A percentile compares a stretch with the other conserved stretches of the same genome.
phyloP scores from a whole-genome alignment of 2,113 vertebrate species.

The Patagioenas fasciata region DNA sequence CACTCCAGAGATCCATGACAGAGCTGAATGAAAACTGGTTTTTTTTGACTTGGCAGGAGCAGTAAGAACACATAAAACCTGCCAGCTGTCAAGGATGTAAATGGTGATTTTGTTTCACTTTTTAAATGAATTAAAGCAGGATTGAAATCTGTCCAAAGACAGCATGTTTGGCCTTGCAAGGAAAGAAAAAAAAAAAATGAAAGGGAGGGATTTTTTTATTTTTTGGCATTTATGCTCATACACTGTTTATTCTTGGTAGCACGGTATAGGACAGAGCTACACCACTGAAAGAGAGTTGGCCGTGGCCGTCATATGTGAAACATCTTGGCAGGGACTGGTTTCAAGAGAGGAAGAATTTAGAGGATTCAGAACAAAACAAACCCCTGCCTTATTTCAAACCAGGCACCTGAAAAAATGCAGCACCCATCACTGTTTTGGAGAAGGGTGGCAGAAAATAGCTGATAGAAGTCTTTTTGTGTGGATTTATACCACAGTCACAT shows the following conservation, averaged over 20 bases:
- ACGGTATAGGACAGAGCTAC: constrained; percentile 8
- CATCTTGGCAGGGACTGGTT: not conserved
- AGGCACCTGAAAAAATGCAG: not conserved
- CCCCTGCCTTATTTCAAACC: not conserved
- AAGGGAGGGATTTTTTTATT: constrained; percentile 76
- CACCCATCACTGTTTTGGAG: not conserved
- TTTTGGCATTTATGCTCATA: constrained; percentile 74
- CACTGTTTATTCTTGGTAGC: constrained; percentile 75
- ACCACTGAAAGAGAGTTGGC: not conserved
- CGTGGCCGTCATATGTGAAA: not conserved
- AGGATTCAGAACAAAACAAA: not conserved
- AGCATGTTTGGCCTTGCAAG: constrained; percentile 89
- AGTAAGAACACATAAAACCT: constrained; percentile 81
- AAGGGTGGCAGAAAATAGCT: not conserved
- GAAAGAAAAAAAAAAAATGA: constrained; percentile 80
- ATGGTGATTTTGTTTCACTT: constrained; percentile 89
- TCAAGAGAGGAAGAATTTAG: not conserved
- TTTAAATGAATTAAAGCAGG: constrained; percentile 83
- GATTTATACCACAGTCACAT: rapidly evolving
- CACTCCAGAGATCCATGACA: constrained; percentile 76
- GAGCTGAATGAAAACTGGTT: constrained; percentile 76
- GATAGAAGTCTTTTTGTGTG: not conserved
- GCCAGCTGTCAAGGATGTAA: constrained; percentile 86
- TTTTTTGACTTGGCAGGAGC: constrained; percentile 68
- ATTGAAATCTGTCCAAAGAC: constrained; percentile 88